These are phyloP conservation scores for Hyposoter dolosus DNA, from an alignment of 2,888 invertebrate species.

Conservation along the genomic window DNA sequence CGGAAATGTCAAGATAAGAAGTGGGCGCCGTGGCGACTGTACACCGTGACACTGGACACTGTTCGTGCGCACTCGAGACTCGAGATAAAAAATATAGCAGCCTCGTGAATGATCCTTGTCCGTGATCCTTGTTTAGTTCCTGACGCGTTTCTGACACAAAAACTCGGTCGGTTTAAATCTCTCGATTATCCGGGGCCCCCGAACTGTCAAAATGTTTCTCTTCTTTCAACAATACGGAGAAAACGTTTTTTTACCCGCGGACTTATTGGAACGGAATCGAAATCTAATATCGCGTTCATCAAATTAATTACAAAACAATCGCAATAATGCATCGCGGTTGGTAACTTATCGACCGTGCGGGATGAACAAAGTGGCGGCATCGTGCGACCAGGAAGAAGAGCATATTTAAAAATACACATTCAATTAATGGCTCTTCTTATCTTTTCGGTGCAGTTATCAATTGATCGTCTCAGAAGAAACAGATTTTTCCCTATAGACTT, in stretches of 20 bases:
- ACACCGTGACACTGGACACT: no score
- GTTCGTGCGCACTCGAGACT: not conserved
- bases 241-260: not conserved
- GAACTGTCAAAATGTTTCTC: not conserved
- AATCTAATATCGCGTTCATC: not conserved
- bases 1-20: not conserved
- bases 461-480: constrained; percentile 1
- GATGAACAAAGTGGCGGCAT: not conserved
- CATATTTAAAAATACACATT: not conserved
- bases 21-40: not conserved
- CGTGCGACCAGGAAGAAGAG: not conserved
- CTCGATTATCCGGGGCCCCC: no score
- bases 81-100: not conserved
- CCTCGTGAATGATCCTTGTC: not conserved
- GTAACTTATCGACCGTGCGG: not conserved
- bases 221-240: not conserved
- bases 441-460: constrained; percentile 1
- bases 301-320: not conserved
- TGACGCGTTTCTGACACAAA: not conserved
- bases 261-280: no score
- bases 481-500: not conserved
- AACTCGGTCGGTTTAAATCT: not conserved
- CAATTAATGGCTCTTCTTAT: not conserved
- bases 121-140: not conserved
- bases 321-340: no score